Base-by-base conservation (phyloP, 2,888 invertebrate species). In the Masnerella sp. region DNA sequence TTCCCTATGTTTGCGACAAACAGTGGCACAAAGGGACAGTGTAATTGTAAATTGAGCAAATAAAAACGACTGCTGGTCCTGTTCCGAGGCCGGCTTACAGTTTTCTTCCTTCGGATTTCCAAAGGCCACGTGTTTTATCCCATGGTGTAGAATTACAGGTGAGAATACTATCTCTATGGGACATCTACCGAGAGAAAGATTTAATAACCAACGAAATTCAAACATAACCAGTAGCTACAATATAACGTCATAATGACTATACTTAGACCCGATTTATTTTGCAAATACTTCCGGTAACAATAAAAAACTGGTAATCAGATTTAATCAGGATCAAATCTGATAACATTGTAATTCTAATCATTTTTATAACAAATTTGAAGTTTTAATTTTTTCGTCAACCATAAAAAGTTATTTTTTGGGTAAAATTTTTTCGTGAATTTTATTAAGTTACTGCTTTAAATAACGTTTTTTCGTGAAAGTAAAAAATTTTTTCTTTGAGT, bases 21-120 rank as follows among this genome's bases (percentile, higher is more conserved):
- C 74, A 54, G 71, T 62, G 75, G 79, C 78, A 77, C 79, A 79
- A 83, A 80, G 78, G 82, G 85, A 86, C 85, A 84, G 84, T 80
- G 81, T 82, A 84, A 84, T 85, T 84, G 85, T 84, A 86, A 85
- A 86, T 85, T 85, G 85, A 85, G 84, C 85, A 85, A 85, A 84
- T 83, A 85, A 83, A 72, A 71, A 85, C 80, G 78, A 80, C 64
- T 71, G 67, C 65, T 43, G 64, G 70, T 70, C 75, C 77, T 75
- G 61, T 74, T 76, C 75, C 64, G 59, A 67, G 67, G 73, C 76
- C 77, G 42, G 80, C 79, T 80, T 82, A 80, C 80, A 81, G 81
- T 82, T 81, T 81, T 51, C 70, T 64, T 78, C 58, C 75, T 52
- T 77, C 74, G 34, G 36, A 68, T 73, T 75, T 70, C 34, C 56